Evolutionary conservation across 1,140 invertebrate genomes (phyloP).

Genomic region (Drosophila azteca): DNA sequence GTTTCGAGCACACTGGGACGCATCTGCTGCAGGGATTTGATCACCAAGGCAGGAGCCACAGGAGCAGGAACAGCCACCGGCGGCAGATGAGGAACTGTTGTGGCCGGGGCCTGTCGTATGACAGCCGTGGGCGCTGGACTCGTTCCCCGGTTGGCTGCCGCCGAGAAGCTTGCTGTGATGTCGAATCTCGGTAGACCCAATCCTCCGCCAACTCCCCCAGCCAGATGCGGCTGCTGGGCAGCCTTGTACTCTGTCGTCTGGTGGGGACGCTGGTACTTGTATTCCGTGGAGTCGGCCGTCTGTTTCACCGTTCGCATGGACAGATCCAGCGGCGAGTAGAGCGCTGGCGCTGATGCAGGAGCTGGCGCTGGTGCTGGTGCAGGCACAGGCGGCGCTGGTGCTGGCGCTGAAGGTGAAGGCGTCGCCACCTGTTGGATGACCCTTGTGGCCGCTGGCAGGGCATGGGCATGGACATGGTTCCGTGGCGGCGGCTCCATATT

Average conservation of each 20-base stretch:
- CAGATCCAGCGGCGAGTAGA: conserved; percentile 90
- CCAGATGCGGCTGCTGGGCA: conserved; percentile 11
- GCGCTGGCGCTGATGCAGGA: conserved; percentile 76
- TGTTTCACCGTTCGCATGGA: conserved; percentile 94
- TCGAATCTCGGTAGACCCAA: conserved; percentile 84
- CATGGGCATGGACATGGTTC: conserved; percentile 9
- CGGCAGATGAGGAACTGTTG: conserved; percentile 11
- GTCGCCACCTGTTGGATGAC: conserved; percentile 12
- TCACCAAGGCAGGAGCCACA: conserved; percentile 32
- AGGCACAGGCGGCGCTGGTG: background rate
- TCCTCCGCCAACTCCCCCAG: conserved; percentile 8
- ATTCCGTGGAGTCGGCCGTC: conserved; percentile 92
- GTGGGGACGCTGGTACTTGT: conserved; percentile 85
- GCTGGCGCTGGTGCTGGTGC: conserved; percentile 8
- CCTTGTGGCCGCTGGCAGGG: conserved; percentile 2
- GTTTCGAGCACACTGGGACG: conserved; percentile 53
- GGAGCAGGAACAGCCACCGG: conserved; percentile 20
- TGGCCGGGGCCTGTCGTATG: conserved; percentile 39
- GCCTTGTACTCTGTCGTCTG: conserved; percentile 13
- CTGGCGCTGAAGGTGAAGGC: background rate
- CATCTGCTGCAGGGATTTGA: conserved; percentile 50
- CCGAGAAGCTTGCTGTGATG: conserved; percentile 86
- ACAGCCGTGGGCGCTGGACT: conserved; percentile 30
- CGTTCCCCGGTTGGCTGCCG: conserved; percentile 17
- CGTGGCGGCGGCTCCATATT: conserved; percentile 59